Evolutionary conservation across 2,113 vertebrate genomes (phyloP).

Genomic region (Camelus bactrianus): DNA sequence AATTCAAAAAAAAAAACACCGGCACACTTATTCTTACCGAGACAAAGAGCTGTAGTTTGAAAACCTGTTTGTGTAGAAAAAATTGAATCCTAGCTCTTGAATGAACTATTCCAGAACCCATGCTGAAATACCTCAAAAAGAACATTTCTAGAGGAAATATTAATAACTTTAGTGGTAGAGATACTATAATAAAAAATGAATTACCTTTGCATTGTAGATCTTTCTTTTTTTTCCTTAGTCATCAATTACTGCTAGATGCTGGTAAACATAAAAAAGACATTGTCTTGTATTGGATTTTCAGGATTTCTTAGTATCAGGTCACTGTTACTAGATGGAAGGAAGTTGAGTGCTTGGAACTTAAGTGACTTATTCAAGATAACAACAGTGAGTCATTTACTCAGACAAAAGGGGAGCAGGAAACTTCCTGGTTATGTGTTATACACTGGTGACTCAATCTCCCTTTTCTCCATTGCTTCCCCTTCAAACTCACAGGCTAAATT

Average conservation of each 20-base stretch:
- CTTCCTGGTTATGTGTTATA: background rate
- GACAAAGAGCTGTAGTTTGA: background rate
- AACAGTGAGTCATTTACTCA: background rate
- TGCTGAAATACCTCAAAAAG: background rate
- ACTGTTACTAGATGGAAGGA: conserved; percentile 51
- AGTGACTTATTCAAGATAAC: background rate
- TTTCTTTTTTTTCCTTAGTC: background rate
- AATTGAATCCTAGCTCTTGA: background rate
- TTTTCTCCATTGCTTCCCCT: background rate
- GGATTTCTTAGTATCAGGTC: background rate
- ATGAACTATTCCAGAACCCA: background rate
- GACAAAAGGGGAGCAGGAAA: background rate
- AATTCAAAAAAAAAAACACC: background rate
- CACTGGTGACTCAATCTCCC: background rate
- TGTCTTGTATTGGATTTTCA: background rate
- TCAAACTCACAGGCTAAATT: background rate
- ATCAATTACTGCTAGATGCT: background rate
- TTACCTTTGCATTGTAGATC: background rate
- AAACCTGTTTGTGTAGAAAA: background rate
- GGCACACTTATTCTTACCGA: background rate
- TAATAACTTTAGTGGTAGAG: background rate
- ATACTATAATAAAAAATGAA: background rate
- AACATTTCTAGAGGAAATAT: background rate
- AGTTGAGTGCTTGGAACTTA: background rate
- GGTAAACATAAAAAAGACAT: background rate